A percentile compares a stretch with the other conserved stretches of the same genome.
These are phyloP conservation scores for Pedicia rivosa DNA, from an alignment of 2,888 invertebrate genomes.

Conservation along the genomic window DNA sequence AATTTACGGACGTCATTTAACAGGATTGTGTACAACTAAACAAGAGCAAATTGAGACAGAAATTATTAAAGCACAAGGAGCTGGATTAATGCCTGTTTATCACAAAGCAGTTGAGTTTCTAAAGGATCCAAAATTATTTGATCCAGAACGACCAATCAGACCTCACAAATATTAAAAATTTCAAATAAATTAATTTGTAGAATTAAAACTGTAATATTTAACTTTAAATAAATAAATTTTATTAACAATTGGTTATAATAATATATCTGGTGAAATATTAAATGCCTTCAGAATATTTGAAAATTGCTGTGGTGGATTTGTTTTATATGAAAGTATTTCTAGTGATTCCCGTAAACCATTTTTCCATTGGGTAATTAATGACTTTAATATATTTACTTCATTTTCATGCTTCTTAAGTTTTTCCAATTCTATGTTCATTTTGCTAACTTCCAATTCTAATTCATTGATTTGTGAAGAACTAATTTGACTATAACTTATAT, in stretches of 20 bases:
- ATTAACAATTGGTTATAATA: not conserved
- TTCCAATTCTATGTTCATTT: no score
- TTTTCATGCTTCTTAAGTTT: no score
- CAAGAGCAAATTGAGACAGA: slow-evolving; percentile 58
- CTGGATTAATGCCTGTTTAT: slow-evolving; percentile 70
- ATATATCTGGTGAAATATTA: not conserved
- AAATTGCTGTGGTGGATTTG: not conserved
- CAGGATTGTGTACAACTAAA: slow-evolving; percentile 75
- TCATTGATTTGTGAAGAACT: no score
- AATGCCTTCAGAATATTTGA: not conserved
- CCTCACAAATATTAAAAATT: slow-evolving; percentile 56
- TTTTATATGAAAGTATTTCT: not conserved
- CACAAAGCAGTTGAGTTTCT: slow-evolving; percentile 65
- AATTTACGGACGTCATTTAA: slow-evolving; percentile 83
- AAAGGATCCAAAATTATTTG: slow-evolving; percentile 80
- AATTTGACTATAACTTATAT: no score
- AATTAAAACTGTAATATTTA: not conserved
- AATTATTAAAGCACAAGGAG: slow-evolving; percentile 56
- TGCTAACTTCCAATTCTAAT: no score
- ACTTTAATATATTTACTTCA: no score
- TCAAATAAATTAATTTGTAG: not conserved
- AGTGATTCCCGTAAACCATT: slow-evolving; percentile 1
- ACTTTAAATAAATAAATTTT: not conserved
- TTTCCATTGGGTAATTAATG: slow-evolving; percentile 2
- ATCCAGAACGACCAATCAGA: slow-evolving; percentile 68